These are phyloP conservation scores for Teleiodes luculella DNA, from an alignment of 2,888 invertebrate species.

Conservation along the genomic window DNA sequence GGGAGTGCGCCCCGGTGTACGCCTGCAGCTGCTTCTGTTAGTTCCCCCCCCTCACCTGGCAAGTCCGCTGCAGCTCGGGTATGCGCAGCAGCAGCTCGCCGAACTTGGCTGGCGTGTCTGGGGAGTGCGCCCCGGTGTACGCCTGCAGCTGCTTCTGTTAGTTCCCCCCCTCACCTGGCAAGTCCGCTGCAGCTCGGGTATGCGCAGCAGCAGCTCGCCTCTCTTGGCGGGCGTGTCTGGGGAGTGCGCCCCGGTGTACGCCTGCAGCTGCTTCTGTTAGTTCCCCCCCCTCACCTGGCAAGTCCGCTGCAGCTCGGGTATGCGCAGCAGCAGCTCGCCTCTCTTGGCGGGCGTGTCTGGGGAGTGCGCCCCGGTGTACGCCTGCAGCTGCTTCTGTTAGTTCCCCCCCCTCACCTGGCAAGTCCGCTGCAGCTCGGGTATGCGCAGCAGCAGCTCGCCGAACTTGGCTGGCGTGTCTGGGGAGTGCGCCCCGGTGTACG, in stretches of 20 bases:
- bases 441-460: conserved; percentile 93
- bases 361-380: conserved; percentile 94
- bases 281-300: too few species aligned
- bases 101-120: conserved; percentile 95
- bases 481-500: conserved; percentile 94
- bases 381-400: too few species aligned
- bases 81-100: conserved; percentile 95
- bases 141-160: too few species aligned
- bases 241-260: conserved; percentile 94
- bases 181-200: conserved; percentile 96
- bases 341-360: conserved; percentile 96
- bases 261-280: too few species aligned
- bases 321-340: conserved; percentile 93
- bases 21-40: too few species aligned
- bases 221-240: conserved; percentile 96
- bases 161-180: too few species aligned
- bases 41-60: too few species aligned
- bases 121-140: conserved; percentile 94
- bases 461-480: conserved; percentile 96
- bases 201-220: conserved; percentile 93
- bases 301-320: conserved; percentile 96
- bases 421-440: conserved; percentile 96
- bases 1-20: conserved; percentile 94
- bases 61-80: conserved; percentile 96
- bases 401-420: too few species aligned